These are phyloP conservation scores for Arizona elegans DNA, from an alignment of 2,113 vertebrate species.

Conservation along the genomic window DNA sequence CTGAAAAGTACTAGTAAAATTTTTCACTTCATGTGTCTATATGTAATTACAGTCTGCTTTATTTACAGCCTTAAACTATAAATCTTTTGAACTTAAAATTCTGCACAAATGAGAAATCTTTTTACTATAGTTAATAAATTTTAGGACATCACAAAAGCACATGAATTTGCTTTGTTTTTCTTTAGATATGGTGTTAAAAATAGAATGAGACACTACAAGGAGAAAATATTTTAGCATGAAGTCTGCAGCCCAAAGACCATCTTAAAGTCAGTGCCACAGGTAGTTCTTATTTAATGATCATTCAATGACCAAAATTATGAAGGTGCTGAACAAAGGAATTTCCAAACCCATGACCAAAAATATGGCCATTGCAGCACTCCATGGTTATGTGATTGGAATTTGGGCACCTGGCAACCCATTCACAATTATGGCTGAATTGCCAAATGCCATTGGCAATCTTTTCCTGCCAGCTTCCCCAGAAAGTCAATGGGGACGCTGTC, in stretches of 20 bases:
- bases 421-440: neutral
- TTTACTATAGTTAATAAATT: neutral
- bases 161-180: neutral
- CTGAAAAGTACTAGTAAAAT: neutral
- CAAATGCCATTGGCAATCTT: neutral
- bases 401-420: neutral
- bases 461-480: neutral
- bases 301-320: neutral
- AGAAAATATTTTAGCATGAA: neutral
- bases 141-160: neutral
- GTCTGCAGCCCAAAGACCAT: neutral
- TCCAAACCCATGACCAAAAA: neutral
- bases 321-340: neutral
- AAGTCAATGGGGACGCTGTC: neutral
- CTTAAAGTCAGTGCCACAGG: neutral
- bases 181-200: neutral
- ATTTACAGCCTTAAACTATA: neutral
- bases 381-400: neutral
- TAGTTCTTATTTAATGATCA: neutral
- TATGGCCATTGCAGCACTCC: neutral
- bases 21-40: neutral
- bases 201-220: neutral
- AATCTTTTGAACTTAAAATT: neutral
- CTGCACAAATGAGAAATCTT: neutral
- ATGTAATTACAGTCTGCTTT: neutral